phyloP scores from a whole-genome alignment of 2,113 vertebrate species.

The Connochaetes taurinus region DNA sequence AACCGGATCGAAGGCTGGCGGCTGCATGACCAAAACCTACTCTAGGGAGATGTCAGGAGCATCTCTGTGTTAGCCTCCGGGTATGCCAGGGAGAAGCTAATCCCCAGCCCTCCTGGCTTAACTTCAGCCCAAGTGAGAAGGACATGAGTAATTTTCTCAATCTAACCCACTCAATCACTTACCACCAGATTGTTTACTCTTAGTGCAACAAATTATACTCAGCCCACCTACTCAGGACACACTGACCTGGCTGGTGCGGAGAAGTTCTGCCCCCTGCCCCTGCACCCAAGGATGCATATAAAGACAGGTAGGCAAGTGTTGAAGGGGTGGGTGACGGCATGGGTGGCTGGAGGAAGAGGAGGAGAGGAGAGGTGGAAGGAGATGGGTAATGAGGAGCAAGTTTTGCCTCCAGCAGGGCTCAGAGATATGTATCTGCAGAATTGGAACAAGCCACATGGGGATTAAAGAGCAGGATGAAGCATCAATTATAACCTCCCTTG shows the following conservation, averaged over 20 bases:
- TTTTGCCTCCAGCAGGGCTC: neutral
- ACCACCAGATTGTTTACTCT: neutral
- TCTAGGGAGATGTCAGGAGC: too few relatives aligned
- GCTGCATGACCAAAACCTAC: neutral
- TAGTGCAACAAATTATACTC: neutral
- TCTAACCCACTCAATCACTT: neutral
- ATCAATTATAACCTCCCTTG: neutral
- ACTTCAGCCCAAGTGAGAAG: neutral
- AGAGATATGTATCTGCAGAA: neutral
- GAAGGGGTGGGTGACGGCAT: too few relatives aligned
- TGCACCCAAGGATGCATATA: too few relatives aligned
- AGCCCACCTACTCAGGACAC: neutral
- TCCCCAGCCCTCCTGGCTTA: neutral
- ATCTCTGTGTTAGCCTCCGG: fast-evolving
- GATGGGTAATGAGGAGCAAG: too few relatives aligned
- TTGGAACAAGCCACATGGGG: neutral
- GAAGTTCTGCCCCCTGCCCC: neutral
- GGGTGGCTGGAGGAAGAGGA: neutral
- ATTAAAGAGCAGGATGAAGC: neutral
- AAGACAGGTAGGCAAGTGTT: neutral
- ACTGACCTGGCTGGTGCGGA: neutral
- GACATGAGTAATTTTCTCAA: too few relatives aligned
- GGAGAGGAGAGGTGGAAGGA: neutral
- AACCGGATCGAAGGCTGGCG: neutral
- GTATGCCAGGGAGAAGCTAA: neutral